A percentile compares a stretch with the other conserved stretches of the same genome.
phyloP scores from a whole-genome alignment of 2,113 vertebrate species.

The Sapajus apella region DNA sequence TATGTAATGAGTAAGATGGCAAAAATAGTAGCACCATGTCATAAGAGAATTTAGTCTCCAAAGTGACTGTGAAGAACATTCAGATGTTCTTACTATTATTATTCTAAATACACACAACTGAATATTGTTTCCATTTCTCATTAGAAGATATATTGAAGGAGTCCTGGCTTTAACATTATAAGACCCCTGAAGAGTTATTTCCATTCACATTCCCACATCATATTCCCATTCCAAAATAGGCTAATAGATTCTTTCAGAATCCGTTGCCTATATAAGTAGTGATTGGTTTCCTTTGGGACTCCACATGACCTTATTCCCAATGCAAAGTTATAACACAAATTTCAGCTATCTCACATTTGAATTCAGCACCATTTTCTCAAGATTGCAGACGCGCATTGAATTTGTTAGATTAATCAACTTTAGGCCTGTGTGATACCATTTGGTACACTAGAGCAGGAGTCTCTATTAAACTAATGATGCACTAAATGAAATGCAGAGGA shows the following conservation, averaged over 20 bases:
- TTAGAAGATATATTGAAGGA: neutral
- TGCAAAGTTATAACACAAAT: neutral
- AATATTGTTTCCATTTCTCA: neutral
- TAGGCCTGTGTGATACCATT: neutral
- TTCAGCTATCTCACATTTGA: neutral
- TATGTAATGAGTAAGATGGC: neutral
- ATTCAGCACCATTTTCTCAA: neutral
- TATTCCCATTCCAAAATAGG: neutral
- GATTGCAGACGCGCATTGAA: neutral
- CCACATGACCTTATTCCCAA: neutral
- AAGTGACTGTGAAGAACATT: neutral
- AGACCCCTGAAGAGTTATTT: neutral
- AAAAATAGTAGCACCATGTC: neutral
- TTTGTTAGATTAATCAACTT: neutral
- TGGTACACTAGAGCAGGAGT: neutral
- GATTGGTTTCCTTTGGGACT: neutral
- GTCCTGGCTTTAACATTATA: neutral
- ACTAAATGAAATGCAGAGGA: neutral
- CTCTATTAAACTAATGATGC: conserved; percentile 50
- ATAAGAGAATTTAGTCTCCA: neutral
- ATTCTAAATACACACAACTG: neutral
- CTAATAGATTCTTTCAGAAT: neutral
- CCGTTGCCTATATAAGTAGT: neutral
- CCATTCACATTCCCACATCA: neutral
- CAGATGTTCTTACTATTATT: neutral